phyloP scores from a whole-genome alignment of 1,140 invertebrate genomes.

The Cheumatopsyche charites region DNA sequence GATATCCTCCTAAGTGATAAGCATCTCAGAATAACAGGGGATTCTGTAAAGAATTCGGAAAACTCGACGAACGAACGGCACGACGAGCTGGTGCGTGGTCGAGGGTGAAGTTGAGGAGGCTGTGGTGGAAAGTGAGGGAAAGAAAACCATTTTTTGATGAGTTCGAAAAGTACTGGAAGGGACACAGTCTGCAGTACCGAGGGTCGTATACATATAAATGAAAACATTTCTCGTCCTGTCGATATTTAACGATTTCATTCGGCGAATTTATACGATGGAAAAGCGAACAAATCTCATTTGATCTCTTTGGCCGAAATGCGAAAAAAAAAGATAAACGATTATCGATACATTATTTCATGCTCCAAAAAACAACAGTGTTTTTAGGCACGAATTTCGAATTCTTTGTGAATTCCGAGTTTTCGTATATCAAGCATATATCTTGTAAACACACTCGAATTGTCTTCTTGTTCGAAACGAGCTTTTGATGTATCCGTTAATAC shows the following conservation, averaged over 20 bases:
- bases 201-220: background rate
- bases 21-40: constrained; percentile 34
- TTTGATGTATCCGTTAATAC: too few relatives aligned
- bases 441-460: too few relatives aligned
- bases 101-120: background rate
- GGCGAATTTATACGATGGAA: constrained; percentile 4
- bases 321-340: background rate
- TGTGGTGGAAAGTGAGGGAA: constrained; percentile 1
- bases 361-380: constrained; percentile 9
- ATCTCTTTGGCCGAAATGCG: background rate
- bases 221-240: constrained; percentile 7
- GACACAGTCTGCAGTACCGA: background rate
- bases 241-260: constrained; percentile 24
- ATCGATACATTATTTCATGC: constrained; percentile 21
- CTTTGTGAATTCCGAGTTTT: too few relatives aligned
- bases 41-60: constrained; percentile 28
- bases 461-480: too few relatives aligned
- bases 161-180: constrained; percentile 19
- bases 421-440: too few relatives aligned
- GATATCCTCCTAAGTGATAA: constrained; percentile 36
- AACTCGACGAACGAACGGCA: background rate
- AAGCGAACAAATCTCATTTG: constrained; percentile 18
- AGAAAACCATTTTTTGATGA: constrained; percentile 35
- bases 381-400: too few relatives aligned
- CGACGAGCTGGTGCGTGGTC: background rate